Conservation (phyloP, 2,113 vertebrate genomes). For the Oryzias woworae region DNA sequence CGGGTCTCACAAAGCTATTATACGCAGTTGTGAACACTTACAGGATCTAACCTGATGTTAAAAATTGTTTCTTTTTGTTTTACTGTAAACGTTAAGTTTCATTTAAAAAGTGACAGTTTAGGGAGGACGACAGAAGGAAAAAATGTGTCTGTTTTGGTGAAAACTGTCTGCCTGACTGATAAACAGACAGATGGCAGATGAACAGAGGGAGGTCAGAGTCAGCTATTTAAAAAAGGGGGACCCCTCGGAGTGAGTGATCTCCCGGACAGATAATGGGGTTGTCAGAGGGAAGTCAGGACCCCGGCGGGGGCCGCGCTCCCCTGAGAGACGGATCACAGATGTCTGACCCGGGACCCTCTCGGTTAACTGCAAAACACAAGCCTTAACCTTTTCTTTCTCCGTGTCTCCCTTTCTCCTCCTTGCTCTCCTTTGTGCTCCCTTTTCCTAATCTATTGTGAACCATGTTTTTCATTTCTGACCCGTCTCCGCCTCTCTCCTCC, state of each 20-base stretch:
- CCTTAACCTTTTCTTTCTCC: constrained; percentile 15
- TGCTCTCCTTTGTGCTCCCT: background rate
- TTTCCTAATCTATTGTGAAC: constrained; percentile 1
- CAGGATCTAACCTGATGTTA: too few relatives aligned
- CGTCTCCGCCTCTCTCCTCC: constrained; percentile 12
- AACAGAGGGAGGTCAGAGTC: constrained; percentile 28
- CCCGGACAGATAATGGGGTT: constrained; percentile 18
- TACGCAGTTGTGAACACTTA: too few relatives aligned
- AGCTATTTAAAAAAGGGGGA: constrained; percentile 18
- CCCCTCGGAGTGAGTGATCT: constrained; percentile 20
- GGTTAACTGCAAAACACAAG: constrained; percentile 55
- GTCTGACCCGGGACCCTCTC: constrained; percentile 49
- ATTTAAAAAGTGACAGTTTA: background rate
- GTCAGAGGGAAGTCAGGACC: constrained; percentile 11
- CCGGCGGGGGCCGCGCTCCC: constrained; percentile 6
- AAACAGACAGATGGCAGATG: constrained; percentile 14
- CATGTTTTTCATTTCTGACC: background rate
- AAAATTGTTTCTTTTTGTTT: too few relatives aligned
- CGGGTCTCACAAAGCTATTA: too few relatives aligned
- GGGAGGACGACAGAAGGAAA: background rate
- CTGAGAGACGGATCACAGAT: constrained; percentile 65
- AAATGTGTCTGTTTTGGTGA: background rate
- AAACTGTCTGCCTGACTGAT: background rate
- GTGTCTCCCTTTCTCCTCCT: background rate
- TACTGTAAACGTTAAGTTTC: too few relatives aligned